phyloP scores from a whole-genome alignment of 2,113 vertebrate species.

The Stomatorhinus ivindoensis region DNA sequence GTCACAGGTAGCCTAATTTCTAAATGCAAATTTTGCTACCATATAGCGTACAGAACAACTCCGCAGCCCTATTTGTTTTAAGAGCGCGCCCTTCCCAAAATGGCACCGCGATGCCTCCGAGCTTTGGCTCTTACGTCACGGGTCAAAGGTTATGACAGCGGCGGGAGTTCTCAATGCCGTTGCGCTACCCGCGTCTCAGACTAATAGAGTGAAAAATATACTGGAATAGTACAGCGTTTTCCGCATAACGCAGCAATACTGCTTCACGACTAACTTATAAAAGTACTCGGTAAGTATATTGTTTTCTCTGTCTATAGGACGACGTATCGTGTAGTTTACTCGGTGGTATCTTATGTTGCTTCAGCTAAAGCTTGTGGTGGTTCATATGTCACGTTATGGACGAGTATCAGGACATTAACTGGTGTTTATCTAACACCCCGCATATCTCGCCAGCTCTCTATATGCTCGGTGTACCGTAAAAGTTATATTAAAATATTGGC shows the following conservation, averaged over 20 bases:
- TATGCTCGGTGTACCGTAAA: neutral
- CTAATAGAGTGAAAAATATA: neutral
- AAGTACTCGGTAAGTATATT: neutral
- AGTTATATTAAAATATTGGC: neutral
- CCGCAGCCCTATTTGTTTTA: neutral
- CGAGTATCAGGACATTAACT: neutral
- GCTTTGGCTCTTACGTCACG: neutral
- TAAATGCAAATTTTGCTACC: neutral
- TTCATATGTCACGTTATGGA: neutral
- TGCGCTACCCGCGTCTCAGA: neutral
- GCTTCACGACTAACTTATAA: neutral
- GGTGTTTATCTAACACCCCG: neutral
- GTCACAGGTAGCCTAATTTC: neutral
- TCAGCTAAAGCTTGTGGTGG: neutral
- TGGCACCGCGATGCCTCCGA: neutral
- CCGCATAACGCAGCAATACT: neutral
- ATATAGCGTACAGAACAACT: neutral
- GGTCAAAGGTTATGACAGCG: neutral
- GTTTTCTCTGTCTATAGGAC: neutral
- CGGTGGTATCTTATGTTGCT: neutral
- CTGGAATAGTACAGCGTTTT: neutral
- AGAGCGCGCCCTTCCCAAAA: slow-evolving; percentile 1
- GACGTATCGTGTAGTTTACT: neutral
- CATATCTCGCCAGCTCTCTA: neutral
- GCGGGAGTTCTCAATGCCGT: slow-evolving; percentile 12